Evolutionary conservation across 2,797 vertebrate species (phyloP), one percentile per base, ranked within the genome.

Genomic region (Pipistrellus nathusii): DNA sequence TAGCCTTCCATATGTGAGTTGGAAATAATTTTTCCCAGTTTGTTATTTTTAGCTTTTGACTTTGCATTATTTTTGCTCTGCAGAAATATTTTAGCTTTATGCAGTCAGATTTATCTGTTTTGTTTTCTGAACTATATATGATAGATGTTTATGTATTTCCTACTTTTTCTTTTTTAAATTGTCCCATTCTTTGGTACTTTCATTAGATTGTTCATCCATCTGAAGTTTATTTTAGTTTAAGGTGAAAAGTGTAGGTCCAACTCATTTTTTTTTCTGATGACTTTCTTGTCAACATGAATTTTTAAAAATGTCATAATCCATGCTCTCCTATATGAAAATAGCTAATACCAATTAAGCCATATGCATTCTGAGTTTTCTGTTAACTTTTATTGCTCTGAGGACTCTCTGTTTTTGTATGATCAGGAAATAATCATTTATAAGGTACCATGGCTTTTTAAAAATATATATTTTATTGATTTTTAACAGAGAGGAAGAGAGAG

Each of bases 341-440:
- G 18, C 6, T 48, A 69, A 68, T 85, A 85, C 15, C 25, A 11
- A 66, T 57, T 88, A 57, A 78, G 14, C 57, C 32, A 68, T 51
- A 64, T 59, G n/a, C 21, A 69, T 88, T 73, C 68, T 88, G 27
- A 84, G 80, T 83, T 55, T 90, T 85, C 68, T 77, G 25, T 85
- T 41, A 81, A 66, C 80, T 94, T 93, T 90, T 73, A 72, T 85
- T 85, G 48, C 72, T 81, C 0, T 57, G 35, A 17, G 20, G 5
- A 90, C 76, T 81, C 85, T 84, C 68, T 51, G 44, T 69, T 91
- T 90, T 94, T 32, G 3, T 64, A 32, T 62, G 20, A 75, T 69
- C 51, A 66, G 55, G 32, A 82, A 90, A 66, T 85, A 78, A 78
- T 78, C 78, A 55, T 68, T 80, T 86, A 35, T 1, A 64, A 8